Base-by-base conservation (phyloP, 2,113 vertebrate genomes). In the Cinclus cinclus region DNA sequence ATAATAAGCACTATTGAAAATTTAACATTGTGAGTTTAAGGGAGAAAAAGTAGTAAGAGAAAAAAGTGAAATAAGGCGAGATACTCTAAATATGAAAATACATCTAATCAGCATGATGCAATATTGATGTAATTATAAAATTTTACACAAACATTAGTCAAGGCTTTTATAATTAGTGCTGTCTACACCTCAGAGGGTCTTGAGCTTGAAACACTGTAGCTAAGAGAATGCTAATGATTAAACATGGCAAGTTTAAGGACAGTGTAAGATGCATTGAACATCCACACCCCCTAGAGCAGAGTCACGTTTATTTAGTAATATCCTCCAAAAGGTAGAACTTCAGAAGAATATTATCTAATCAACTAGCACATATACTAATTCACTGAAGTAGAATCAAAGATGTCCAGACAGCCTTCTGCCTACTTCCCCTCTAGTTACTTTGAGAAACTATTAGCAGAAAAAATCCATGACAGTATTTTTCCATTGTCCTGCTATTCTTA, bases 161-260 rank as follows among this genome's bases (percentile, higher is more conserved):
- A 95, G 56, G 23, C 25, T 95, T 58, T 82, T 92, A 70, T 85
- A 96, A 95, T 92, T 94, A 96, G 68, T 37, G 15, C 83, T 95
- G 76, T 92, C 85, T 56, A 49, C 65, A 83, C 50, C 12, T 23
- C 28, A 33, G 55, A 80, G 37, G 24, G 11, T 56, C n/a, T 70
- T n/a, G 13, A 3, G 1, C 11, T 63, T 49, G 12, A 79, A 85
- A 81, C 49, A 20, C 0, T 47, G 37, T 10, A 78, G 33, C 27
- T 52, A 64, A 68, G 28, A 69, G 33, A 85, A 62, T 16, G 4
- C 24, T 16, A 77, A 60, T 11, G 6, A 78, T 79, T 52, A 67
- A 10, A 41, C 1, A 4, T 9, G 15, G 33, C 10, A 60, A 55
- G 33, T 49, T 68, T 8, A 33, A 31, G 74, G 55, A 79, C 47